These are phyloP conservation scores for Drosophila virilis DNA, from an alignment of 1,140 invertebrate species.

Conservation along the genomic window DNA sequence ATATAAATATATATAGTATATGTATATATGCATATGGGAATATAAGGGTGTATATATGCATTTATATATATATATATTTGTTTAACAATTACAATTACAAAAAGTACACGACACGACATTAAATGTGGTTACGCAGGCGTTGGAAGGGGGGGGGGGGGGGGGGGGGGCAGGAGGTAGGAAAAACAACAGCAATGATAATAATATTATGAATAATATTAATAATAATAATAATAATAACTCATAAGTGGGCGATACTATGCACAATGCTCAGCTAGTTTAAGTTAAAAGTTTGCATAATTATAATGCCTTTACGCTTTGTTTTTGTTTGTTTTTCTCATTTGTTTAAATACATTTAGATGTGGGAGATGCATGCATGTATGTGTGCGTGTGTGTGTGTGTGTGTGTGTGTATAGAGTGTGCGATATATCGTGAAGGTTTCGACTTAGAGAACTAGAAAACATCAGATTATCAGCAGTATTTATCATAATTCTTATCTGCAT, in stretches of 20 bases:
- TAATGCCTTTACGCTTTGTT: constrained; percentile 27
- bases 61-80: constrained; percentile 50
- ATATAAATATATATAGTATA: constrained; percentile 34
- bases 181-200: constrained; percentile 43
- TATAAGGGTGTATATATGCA: constrained; percentile 36
- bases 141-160: background rate
- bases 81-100: constrained; percentile 80
- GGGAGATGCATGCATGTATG: constrained; percentile 39
- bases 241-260: constrained; percentile 17
- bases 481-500: constrained; percentile 35
- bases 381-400: constrained; percentile 39
- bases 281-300: constrained; percentile 50
- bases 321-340: background rate
- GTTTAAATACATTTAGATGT: constrained; percentile 68
- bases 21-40: constrained; percentile 2
- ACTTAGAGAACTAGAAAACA: constrained; percentile 80
- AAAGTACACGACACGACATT: constrained; percentile 72
- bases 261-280: constrained; percentile 28
- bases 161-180: background rate
- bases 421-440: constrained; percentile 54
- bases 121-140: constrained; percentile 28
- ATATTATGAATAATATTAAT: constrained; percentile 13
- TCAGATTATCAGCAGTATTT: constrained; percentile 46
- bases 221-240: constrained; percentile 34
- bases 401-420: constrained; percentile 4